Base-by-base conservation (phyloP, 1,140 invertebrate species). In the Drosophila elegans region DNA sequence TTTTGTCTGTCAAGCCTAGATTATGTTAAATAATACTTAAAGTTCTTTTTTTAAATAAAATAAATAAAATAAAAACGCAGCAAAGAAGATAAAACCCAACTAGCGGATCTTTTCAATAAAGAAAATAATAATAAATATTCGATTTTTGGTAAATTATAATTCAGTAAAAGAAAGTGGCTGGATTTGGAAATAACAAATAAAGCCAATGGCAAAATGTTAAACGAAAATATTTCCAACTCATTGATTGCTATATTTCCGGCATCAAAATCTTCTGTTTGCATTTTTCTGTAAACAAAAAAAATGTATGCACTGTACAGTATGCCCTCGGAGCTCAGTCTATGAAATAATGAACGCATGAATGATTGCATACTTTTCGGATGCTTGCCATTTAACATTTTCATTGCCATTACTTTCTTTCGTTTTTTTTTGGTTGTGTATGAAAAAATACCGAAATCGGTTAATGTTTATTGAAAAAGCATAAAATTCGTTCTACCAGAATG, bases 381-480 rank as follows among this genome's bases (percentile, higher is more conserved):
- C 60, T 74, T 48, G 46, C 55, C 63, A 29, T 25, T 67, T 56
- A 66, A 38, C 46, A 59, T 52, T 59, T 84, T 53, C 64, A 68
- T 60, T 55, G 48, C 49, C 61, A 72, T 52, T 49, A 51, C 39
- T 60, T 80, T 80, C 44, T 51, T 13, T 54, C 48, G 21, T 38
- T 49, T 45, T 52, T 53, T 73, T 21, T 74, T 38, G 9, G 13
- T 57, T 78, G 62, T 68, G 66, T 84, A 91, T 91, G 80, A 89
- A 90, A 89, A 85, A 90, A 90, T 88, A 91, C 90, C 90, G 69
- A 91, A 91, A 90, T 91, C 90, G 90, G 80, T 91, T 89, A 92
- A 92, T 92, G 91, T 92, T 92, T 92, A 92, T 92, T 92, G 91
- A 92, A 92, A 92, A 92, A 83, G 85, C 89, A 92, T 92, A 92